Base-by-base conservation (phyloP, 2,113 vertebrate genomes). In the Haplotaxodon microlepis region DNA sequence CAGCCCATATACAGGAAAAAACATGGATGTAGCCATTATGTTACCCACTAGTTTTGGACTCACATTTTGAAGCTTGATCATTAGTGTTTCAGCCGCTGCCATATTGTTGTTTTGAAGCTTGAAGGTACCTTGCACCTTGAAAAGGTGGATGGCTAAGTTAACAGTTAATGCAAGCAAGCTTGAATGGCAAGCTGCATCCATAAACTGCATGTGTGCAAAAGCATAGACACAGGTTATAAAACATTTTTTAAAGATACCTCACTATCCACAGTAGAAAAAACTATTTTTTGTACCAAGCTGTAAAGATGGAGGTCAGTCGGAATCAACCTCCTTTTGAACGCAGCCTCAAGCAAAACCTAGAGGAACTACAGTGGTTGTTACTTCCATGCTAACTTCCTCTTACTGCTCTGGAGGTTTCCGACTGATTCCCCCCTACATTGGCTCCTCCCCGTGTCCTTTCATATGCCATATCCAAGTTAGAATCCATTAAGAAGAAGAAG, bases 1-100 rank as follows among this genome's bases (percentile, higher is more conserved):
- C 0, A 0, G 13, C 0, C 21, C 40, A 7, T 29, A 29, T 27
- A 73, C 21, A 73, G 21, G 6, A 47, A 6, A 73, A 73, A 73
- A 73, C 38, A 71, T 1, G 38, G 12, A 40, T 40, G 63, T 69
- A 24, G 36, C 66, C 66, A 27, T 27, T 27, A 9, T 73, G 69
- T 29, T 47, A 73, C 4, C 69, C 5, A 45, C 13, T 73, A 24
- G 69, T 17, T 73, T 17, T 73, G 40, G 21, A 45, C 61, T 21
- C 19, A 21, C 21, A 2, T 17, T 47, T 47, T 47, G 40, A 47
- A 73, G 4, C 21, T 29, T 29, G 21, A 47, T 17, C 4, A 24
- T 47, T 45, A 45, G 13, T 16, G 21, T 27, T 71, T 73, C 21
- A 24, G 8, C 66, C 2, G 1, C 36, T 9, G 36, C 12, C n/a